A percentile compares a stretch with the other conserved stretches of the same genome.
Conservation (phyloP, 2,113 vertebrate species). For the Scomber japonicus region DNA sequence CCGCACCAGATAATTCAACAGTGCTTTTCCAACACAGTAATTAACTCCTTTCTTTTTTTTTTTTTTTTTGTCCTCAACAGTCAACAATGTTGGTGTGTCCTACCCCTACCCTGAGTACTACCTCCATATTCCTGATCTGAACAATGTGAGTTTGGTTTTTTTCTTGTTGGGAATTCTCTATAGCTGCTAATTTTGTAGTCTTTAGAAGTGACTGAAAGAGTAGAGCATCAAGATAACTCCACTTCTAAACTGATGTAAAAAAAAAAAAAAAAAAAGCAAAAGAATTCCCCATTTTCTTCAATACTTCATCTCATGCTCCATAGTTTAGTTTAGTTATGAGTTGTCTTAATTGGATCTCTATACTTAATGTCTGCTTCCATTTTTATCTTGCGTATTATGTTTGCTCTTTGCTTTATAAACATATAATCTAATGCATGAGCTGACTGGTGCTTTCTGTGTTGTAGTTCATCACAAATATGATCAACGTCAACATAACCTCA, state of each 20-base stretch:
- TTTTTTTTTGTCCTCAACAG: conserved; percentile 81
- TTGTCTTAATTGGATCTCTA: not conserved
- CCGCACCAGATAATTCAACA: not conserved
- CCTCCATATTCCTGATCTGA: conserved; percentile 91
- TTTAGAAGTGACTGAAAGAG: not conserved
- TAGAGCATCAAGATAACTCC: not conserved
- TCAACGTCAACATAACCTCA: conserved; percentile 91
- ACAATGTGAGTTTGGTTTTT: conserved; percentile 87
- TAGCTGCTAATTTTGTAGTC: no score
- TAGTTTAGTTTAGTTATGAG: no score
- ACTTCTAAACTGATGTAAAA: no score
- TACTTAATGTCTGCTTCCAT: not conserved
- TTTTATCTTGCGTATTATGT: not conserved
- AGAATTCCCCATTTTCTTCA: not conserved
- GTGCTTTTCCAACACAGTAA: not conserved
- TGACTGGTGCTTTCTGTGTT: conserved; percentile 67
- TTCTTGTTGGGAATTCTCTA: not conserved
- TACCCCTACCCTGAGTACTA: conserved; percentile 95
- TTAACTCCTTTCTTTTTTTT: not conserved
- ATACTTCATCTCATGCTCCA: not conserved
- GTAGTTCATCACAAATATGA: conserved; percentile 89
- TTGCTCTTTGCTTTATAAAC: no score
- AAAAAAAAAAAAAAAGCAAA: no score
- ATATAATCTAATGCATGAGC: not conserved
- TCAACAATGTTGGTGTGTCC: conserved; percentile 95